Base-by-base conservation (phyloP, 2,113 vertebrate species). In the Alligator mississippiensis region DNA sequence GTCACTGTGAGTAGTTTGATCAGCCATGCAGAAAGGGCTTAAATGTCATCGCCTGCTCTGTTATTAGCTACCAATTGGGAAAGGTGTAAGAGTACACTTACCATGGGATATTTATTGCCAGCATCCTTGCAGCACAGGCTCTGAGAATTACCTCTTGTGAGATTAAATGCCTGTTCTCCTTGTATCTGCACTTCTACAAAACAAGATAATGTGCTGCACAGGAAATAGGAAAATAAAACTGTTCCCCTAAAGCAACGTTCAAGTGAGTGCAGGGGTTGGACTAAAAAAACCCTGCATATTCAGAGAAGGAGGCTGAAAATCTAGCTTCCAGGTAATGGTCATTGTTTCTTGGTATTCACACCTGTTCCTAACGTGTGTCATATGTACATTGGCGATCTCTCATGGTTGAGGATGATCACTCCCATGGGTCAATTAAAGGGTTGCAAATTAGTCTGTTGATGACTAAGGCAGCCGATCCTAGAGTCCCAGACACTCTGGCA, bases 1-100 rank as follows among this genome's bases (percentile, higher is more conserved):
- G 90, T 28, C 85, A 62, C 93, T 55, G 38, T 2, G 72, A 93
- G 90, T 17, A 78, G 77, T 79, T 90, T 91, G 95, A 94, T 95
- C 95, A 97, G 95, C 89, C 94, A 90, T 89, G 96, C 91, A 94
- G 96, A 97, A 96, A 97, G 93, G 90, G 95, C 92, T 96, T 89
- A 93, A 93, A 93, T 95, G 96, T 93, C 96, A 92, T 85, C 14
- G 4, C 70, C 93, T 92, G 92, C 87, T 94, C 89, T 78, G 88
- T 83, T 94, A 92, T 96, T 90, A 97, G 96, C 92, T 94, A 92
- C 92, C 90, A 27, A 2, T 28, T 80, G 88, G 90, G 91, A 63
- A 93, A 92, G 83, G 94, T 91, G 92, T 92, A 93, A 89, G 93
- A 90, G 87, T 91, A 85, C 76, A 70, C 79, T 84, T 92, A 89